phyloP scores from a whole-genome alignment of 2,113 vertebrate species.

The Psammodynastes pulverulentus region DNA sequence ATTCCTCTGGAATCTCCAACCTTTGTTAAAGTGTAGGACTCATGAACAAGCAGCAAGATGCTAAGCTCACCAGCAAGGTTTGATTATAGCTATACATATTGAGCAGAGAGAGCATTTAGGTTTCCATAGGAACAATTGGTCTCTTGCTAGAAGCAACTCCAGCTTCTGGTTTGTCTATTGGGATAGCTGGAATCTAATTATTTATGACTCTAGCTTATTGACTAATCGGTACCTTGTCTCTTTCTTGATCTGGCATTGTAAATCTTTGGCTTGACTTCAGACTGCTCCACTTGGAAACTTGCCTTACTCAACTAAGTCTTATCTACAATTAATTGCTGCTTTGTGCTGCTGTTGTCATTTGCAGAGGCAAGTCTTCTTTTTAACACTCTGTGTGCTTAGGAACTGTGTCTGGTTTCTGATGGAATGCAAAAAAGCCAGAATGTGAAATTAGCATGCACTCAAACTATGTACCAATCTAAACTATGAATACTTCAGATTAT shows the following conservation, averaged over 20 bases:
- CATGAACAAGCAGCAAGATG: background rate
- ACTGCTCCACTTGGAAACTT: background rate
- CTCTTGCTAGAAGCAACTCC: background rate
- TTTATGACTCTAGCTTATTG: background rate
- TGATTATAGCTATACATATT: background rate
- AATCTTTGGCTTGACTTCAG: background rate
- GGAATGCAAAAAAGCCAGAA: background rate
- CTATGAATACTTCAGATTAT: background rate
- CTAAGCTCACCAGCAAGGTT: background rate
- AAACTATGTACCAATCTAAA: background rate
- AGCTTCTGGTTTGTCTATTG: background rate
- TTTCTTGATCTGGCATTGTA: background rate
- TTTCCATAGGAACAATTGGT: background rate
- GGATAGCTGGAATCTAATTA: background rate
- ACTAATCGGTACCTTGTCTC: background rate
- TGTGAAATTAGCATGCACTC: background rate
- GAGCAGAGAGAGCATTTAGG: background rate
- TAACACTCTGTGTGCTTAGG: background rate
- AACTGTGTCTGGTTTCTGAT: background rate
- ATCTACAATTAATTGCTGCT: background rate
- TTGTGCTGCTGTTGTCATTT: background rate
- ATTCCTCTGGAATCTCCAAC: background rate
- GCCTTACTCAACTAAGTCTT: background rate
- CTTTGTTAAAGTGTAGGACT: background rate
- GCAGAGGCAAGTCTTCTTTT: background rate